Evolutionary conservation across 2,888 invertebrate species (phyloP), one percentile per base, ranked within the genome.

Genomic region (Mimas tiliae): DNA sequence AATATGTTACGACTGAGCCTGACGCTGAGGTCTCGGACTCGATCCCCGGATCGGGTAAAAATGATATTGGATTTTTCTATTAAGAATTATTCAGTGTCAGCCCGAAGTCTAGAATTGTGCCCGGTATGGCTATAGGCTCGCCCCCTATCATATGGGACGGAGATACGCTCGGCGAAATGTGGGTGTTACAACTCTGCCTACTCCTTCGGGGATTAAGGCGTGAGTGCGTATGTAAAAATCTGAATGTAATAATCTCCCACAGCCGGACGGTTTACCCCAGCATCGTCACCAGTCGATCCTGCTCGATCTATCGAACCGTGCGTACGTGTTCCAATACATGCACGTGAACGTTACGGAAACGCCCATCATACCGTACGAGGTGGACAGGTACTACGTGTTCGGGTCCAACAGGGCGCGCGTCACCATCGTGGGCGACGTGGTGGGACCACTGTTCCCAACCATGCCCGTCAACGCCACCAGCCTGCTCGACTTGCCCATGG

Each of bases 331-430:
- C 91, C 98, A 98, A 79, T 98, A 98, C 87, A 96, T 99, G 96
- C 98, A 99, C 89, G 97, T 99, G 0, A 98, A 98, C 87, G 96
- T 99, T 7, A 98, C 98, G 0, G 98, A 99, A 88, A 97, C 97
- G 0, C 98, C 99, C 2, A 95, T 98, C 67, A 98, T 98, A 73
- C 98, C 98, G 0, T 98, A 98, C 87, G 97, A 98, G 74, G 96
- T 90, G 74, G 91, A 93, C 82, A 96, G 86, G 75, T 97, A 98
- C 91, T 99, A 98, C 88, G 97, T 99, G 64, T 98, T 97, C 85
- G 98, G 98, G 0, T 98, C 98, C 0, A 98, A 98, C 85, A 95
- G 93, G 68, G 99, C 98, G 14, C 94, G 95, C 19, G 94, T 98
- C n/a, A 96, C 97, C 0, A 89, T 98, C 33, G 97, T 97, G 1